phyloP scores from a whole-genome alignment of 92 coral and sea anemone genomes.

The Zoanthus sansibaricus region DNA sequence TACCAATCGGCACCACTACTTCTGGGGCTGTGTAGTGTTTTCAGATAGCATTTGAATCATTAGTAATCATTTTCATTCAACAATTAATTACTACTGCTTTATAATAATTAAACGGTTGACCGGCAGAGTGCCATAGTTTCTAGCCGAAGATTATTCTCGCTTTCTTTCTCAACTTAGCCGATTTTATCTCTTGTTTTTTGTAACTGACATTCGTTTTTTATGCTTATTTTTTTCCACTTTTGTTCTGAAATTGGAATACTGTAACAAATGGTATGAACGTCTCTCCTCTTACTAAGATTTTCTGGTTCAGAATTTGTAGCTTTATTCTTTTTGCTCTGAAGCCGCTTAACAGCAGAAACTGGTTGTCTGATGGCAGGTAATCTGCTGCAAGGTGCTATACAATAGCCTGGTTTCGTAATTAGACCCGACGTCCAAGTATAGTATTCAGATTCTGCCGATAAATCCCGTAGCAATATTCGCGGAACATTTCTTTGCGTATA shows the following conservation, averaged over 20 bases:
- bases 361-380: conserved; percentile 23
- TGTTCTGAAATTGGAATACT: background rate
- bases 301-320: background rate
- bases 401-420: conserved; percentile 50
- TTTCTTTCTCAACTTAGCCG: too few relatives aligned
- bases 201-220: background rate
- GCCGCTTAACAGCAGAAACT: background rate
- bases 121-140: too few relatives aligned
- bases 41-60: too few relatives aligned
- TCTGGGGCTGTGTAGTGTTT: too few relatives aligned
- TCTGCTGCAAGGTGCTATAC: background rate
- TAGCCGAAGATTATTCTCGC: too few relatives aligned
- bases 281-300: background rate
- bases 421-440: conserved; percentile 88
- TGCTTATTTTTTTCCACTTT: background rate
- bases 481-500: conserved; percentile 80
- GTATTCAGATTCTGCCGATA: conserved; percentile 84
- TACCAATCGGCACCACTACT: too few relatives aligned
- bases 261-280: background rate
- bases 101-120: too few relatives aligned
- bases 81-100: too few relatives aligned
- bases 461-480: conserved; percentile 62
- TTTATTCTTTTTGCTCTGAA: background rate
- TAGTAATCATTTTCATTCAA: too few relatives aligned
- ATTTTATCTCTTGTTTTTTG: too few relatives aligned